Conservation (phyloP, 2,113 vertebrate species). For the Saimiri boliviensis region DNA sequence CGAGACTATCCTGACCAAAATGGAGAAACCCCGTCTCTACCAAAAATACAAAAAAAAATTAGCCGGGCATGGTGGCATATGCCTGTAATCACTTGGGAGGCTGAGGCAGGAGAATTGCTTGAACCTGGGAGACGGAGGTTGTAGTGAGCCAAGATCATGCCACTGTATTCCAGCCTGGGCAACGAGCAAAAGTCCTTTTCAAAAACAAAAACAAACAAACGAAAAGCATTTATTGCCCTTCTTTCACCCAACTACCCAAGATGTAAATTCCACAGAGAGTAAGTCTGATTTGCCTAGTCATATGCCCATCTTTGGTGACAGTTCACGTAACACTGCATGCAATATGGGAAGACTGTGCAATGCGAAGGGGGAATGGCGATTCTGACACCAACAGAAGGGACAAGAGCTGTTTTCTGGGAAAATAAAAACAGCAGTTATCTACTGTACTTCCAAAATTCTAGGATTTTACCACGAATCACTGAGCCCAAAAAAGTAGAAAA, state of each 20-base stretch:
- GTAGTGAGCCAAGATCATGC: too few species aligned
- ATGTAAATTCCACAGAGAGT: neutral
- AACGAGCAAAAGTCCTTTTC: too few species aligned
- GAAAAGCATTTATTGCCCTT: neutral
- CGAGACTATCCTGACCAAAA: too few species aligned
- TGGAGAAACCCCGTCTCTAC: too few species aligned
- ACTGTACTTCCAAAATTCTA: neutral
- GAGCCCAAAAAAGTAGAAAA: neutral
- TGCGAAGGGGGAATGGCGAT: neutral
- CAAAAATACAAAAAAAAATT: too few species aligned
- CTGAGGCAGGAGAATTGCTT: too few species aligned
- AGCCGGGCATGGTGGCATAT: too few species aligned
- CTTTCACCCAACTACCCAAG: neutral
- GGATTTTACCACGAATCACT: neutral
- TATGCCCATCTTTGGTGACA: neutral
- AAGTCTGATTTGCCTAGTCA: neutral
- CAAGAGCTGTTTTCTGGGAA: neutral
- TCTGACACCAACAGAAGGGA: neutral
- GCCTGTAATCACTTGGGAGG: too few species aligned
- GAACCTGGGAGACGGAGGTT: too few species aligned
- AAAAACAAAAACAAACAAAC: too few species aligned
- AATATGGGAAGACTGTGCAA: neutral
- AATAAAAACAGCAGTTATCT: neutral
- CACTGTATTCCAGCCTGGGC: too few species aligned
- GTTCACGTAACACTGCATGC: fast-evolving